Base-by-base conservation (phyloP, 2,888 invertebrate species). In the Rhyacophila evoluta region DNA sequence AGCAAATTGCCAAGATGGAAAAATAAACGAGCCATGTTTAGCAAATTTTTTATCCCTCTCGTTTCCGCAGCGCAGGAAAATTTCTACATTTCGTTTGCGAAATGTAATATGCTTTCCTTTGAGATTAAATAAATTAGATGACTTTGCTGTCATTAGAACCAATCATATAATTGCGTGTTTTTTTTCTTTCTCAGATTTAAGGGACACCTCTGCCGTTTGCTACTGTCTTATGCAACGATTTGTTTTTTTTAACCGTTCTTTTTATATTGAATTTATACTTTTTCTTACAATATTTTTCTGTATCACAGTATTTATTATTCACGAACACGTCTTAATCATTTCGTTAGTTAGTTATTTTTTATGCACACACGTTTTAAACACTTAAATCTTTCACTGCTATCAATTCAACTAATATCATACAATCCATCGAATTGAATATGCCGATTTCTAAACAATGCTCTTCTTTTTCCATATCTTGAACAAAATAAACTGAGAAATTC, bases 21-120 rank as follows among this genome's bases (percentile, higher is more conserved):
- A 55, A 55, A 55, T 55, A 55, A 55, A 55, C 55, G 55, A 55
- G 55, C 55, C 55, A 19, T 55, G 55, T 55, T 55, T 55, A 55
- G 55, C 55, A 55, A 55, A 55, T 55, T 55, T 55, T 55, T 55
- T 55, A 55, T 55, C 55, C 55, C 55, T 55, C 55, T 6, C 55
- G 19, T 55, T 55, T 55, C 55, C 55, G 55, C 55, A 55, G 55
- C 10, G 19, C 55, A 55, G 19, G 55, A 55, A 55, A 19, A 25
- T 55, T 19, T 55, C 55, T 55, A 25, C 55, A 12, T 19, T 55
- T 55, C 55, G 55, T 55, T 55, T 55, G 55, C 19, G 55, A 55
- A 55, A 55, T 19, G 55, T 55, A 19, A 55, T 55, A 55, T 55
- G 55, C 55, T 55, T 55, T 55, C 55, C 25, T 55, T 55, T 55